phyloP scores from a whole-genome alignment of 2,888 invertebrate species.

The Entomobrya multifasciata region DNA sequence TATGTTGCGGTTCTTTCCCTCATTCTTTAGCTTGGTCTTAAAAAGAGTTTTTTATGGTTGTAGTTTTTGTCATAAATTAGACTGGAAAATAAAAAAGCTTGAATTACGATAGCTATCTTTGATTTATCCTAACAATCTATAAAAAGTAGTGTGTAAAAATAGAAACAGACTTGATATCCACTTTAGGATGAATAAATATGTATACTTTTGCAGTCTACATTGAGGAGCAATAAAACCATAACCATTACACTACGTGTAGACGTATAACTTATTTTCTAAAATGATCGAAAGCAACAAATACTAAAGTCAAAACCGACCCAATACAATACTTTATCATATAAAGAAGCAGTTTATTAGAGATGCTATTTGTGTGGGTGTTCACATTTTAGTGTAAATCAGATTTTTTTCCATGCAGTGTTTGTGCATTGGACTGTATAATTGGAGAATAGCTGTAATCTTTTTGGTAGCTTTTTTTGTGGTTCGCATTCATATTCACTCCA shows the following conservation, averaged over 20 bases:
- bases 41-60: constrained; percentile 1
- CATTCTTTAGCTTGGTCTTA: no score
- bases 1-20: not conserved
- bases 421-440: not conserved
- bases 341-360: not conserved
- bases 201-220: no score
- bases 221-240: constrained; percentile 9
- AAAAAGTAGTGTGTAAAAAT: not conserved
- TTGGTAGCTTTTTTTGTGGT: constrained; percentile 28
- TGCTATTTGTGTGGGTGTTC: no score
- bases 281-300: constrained; percentile 31
- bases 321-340: not conserved
- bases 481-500: constrained; percentile 18
- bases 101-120: constrained; percentile 4
- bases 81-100: constrained; percentile 25
- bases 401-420: not conserved
- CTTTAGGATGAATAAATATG: not conserved
- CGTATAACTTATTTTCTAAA: constrained; percentile 32
- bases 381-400: not conserved
- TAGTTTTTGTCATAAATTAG: constrained; percentile 51
- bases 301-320: not conserved
- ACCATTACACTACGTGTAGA: not conserved
- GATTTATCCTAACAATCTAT: not conserved
- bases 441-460: constrained; percentile 32
- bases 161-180: not conserved